phyloP scores from a whole-genome alignment of 1,140 invertebrate genomes.

The Caenorhabditis remanei region DNA sequence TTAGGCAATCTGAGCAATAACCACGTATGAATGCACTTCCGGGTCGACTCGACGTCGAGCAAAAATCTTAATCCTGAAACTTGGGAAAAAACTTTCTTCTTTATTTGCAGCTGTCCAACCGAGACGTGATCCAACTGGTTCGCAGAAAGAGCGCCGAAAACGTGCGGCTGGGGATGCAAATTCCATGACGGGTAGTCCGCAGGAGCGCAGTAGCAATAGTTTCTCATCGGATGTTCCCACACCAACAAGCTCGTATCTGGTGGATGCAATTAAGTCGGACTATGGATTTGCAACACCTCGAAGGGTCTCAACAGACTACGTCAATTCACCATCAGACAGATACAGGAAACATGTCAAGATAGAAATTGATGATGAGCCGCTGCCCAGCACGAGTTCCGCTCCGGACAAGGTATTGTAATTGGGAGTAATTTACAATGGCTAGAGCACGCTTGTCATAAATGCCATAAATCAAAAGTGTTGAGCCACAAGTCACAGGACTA shows the following conservation, averaged over 20 bases:
- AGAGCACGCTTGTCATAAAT: too few relatives aligned
- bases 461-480: too few relatives aligned
- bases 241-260: background rate
- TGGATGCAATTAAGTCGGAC: background rate
- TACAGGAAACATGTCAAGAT: constrained; percentile 19
- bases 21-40: background rate
- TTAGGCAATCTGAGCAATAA: background rate
- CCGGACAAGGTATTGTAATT: background rate
- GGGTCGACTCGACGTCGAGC: background rate
- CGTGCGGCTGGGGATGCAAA: background rate
- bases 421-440: too few relatives aligned
- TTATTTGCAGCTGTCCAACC: constrained; percentile 66
- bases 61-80: background rate
- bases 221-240: constrained; percentile 8
- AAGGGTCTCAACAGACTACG: background rate
- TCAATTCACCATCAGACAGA: background rate
- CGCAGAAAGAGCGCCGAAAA: constrained; percentile 64
- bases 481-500: too few relatives aligned
- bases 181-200: background rate
- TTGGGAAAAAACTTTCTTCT: background rate
- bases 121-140: constrained; percentile 66
- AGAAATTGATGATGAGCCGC: constrained; percentile 21
- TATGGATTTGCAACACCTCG: constrained; percentile 2
- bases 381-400: constrained; percentile 4
- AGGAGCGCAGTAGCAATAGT: background rate